These are phyloP conservation scores for Coptotermes formosanus DNA, from an alignment of 1,140 invertebrate genomes.

Conservation along the genomic window DNA sequence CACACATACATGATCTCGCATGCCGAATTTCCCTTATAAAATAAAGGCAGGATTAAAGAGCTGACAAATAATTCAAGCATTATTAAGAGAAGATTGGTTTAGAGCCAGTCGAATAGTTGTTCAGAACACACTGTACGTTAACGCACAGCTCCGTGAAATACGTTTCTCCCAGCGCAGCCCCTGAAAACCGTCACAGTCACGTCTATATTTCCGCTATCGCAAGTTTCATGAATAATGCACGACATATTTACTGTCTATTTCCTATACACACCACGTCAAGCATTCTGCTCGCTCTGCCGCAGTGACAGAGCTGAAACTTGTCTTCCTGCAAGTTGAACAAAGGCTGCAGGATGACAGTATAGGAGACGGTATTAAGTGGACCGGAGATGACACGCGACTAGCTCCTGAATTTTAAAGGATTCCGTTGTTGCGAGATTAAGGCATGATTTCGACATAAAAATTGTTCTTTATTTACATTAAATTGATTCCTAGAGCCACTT, in stretches of 20 bases:
- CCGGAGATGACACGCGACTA: no score
- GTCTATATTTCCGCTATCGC: slow-evolving; percentile 15
- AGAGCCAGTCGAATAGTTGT: neutral
- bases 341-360: neutral
- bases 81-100: neutral
- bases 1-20: no score
- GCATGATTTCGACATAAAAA: no score
- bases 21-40: no score
- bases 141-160: neutral
- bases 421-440: no score
- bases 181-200: slow-evolving; percentile 10
- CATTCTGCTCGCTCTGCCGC: neutral
- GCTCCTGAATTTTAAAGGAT: no score
- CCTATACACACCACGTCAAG: slow-evolving; percentile 1
- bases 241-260: slow-evolving; percentile 17
- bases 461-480: no score
- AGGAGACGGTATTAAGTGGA: neutral
- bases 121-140: slow-evolving; percentile 6
- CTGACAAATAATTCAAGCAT: no score
- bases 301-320: neutral
- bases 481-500: no score
- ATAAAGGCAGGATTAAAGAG: no score
- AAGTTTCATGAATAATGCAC: neutral
- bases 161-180: neutral
- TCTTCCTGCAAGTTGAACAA: neutral